A percentile compares a stretch with the other conserved stretches of the same genome.
phyloP scores from a whole-genome alignment of 2,113 vertebrate species.

The Enhydra lutris region DNA sequence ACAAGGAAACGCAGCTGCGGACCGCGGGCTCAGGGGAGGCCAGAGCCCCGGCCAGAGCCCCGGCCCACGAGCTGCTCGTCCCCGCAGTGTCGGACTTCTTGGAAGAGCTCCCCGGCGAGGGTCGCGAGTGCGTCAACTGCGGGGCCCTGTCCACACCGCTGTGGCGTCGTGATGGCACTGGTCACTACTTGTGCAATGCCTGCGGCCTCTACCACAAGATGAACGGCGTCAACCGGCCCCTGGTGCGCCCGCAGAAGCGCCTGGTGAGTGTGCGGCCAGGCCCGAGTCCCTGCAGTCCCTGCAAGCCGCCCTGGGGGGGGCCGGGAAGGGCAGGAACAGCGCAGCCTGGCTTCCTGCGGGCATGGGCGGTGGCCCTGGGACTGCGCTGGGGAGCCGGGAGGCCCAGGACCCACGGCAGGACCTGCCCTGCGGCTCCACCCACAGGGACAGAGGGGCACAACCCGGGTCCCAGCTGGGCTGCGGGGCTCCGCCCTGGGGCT shows the following conservation, averaged over 20 bases:
- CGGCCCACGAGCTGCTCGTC: not conserved
- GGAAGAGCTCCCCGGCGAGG: constrained; percentile 91
- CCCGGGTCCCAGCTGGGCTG: not conserved
- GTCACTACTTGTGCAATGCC: constrained; percentile 98
- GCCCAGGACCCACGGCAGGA: not conserved
- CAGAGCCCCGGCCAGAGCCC: accelerated
- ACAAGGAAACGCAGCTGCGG: not conserved
- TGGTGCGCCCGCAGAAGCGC: constrained; percentile 95
- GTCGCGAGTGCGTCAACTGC: constrained; percentile 97
- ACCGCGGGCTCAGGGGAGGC: accelerated
- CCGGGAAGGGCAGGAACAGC: accelerated
- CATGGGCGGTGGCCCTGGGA: no score
- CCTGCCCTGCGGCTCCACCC: not conserved
- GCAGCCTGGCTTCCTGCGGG: no score
- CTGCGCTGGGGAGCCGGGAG: not conserved
- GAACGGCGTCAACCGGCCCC: constrained; percentile 97
- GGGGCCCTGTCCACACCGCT: constrained; percentile 97
- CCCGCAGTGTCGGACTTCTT: constrained; percentile 84
- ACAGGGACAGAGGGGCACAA: not conserved
- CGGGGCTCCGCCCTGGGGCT: not conserved
- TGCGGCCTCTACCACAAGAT: constrained; percentile 99
- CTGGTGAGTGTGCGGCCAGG: constrained; percentile 85
- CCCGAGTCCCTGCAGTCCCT: accelerated
- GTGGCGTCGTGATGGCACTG: constrained; percentile 96
- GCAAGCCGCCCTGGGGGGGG: no score